Evolutionary conservation across 2,888 invertebrate genomes (phyloP), one percentile per base, ranked within the genome.

Genomic region (Tillus elongatus): DNA sequence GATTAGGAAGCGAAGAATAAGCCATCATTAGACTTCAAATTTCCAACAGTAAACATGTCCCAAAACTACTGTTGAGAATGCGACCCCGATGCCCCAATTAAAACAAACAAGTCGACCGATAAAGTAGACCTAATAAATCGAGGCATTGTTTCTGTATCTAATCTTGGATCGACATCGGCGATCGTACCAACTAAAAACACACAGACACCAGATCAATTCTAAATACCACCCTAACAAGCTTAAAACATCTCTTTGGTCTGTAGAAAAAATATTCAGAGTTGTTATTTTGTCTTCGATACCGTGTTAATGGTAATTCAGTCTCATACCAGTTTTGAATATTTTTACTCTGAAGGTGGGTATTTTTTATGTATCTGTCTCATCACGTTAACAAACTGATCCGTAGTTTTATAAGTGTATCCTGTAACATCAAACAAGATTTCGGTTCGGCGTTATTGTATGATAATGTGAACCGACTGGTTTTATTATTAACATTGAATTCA

Each of bases 71-170:
- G 46, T 43, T 28, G 44, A 46, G 42, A 39, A 40, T 42, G 43
- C 37, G 27, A 37, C 41, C 41, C 43, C 40, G 41, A 41, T 44
- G 50, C 50, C 48, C 58, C 59, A 57, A 57, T 58, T 57, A 57
- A 57, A 57, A 53, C 51, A 51, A 52, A 50, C 53, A 49, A 45
- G 46, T 47, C 51, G 45, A 47, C 47, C 59, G 57, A 58, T 61
- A 60, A 58, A 60, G 57, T 57, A 58, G 59, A 54, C 54, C 60
- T 56, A 59, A 63, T 63, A 63, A 63, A 63, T 63, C 59, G 52
- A 46, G 51, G 61, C 63, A 63, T 63, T 63, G 63, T 63, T 62
- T 56, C 54, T 50, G 49, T 58, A 63, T 63, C 62, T 63, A 61
- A 62, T 63, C 63, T 62, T 24, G 37, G 50, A 63, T 63, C 63